Evolutionary conservation across 2,888 invertebrate species (phyloP).

Genomic region (Pogonocherus hispidulus): DNA sequence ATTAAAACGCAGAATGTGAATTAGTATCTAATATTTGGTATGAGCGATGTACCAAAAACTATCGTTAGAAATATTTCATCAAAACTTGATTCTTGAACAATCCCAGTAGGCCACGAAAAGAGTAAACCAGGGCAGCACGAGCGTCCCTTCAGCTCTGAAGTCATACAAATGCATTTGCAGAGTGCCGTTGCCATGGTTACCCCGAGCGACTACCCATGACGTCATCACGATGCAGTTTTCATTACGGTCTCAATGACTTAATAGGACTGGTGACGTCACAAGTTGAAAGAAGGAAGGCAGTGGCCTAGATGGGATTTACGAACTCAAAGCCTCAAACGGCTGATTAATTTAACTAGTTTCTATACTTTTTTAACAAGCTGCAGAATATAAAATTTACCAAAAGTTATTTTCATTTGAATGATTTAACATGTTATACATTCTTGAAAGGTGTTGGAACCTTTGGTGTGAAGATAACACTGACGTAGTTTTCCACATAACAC

Average conservation of each 20-base stretch:
- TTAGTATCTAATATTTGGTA: too few species aligned
- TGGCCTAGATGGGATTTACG: background rate
- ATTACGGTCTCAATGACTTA: slow-evolving; percentile 24
- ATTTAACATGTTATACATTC: too few species aligned
- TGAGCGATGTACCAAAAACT: too few species aligned
- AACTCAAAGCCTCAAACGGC: background rate
- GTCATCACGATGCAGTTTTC: slow-evolving; percentile 35
- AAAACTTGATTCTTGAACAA: background rate
- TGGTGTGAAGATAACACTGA: too few species aligned
- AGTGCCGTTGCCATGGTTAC: slow-evolving; percentile 31
- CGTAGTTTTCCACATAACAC: too few species aligned
- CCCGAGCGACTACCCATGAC: slow-evolving; percentile 30
- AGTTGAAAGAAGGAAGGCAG: background rate
- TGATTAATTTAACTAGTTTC: too few species aligned
- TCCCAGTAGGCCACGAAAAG: slow-evolving; percentile 2
- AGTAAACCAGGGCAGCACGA: slow-evolving; percentile 27
- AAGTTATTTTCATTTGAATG: too few species aligned
- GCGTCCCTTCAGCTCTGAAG: slow-evolving; percentile 3
- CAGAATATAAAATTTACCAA: too few species aligned
- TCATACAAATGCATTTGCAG: slow-evolving; percentile 32
- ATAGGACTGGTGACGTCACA: slow-evolving; percentile 24
- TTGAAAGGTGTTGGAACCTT: too few species aligned
- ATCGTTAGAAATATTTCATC: slow-evolving; percentile 3
- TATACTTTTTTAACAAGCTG: too few species aligned
- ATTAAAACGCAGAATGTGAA: too few species aligned